phyloP scores from a whole-genome alignment of 2,113 vertebrate species.

The Nyctereutes procyonoides region DNA sequence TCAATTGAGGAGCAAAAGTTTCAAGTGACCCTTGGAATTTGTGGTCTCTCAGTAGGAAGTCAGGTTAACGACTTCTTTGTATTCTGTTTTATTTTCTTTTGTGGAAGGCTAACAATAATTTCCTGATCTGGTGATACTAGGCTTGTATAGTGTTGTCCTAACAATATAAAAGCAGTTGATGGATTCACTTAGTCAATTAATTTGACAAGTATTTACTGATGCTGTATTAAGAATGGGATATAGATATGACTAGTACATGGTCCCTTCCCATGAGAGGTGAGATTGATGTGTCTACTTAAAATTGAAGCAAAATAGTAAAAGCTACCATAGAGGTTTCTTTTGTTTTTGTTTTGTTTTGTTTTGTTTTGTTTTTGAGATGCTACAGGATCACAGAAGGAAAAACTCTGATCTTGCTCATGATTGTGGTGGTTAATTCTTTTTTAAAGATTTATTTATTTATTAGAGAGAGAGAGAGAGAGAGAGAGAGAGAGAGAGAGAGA shows the following conservation, averaged over 20 bases:
- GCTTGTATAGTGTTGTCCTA: not conserved
- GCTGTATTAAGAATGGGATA: not conserved
- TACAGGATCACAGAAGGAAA: not conserved
- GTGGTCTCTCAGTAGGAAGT: not conserved
- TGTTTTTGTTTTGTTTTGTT: no score
- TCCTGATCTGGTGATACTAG: not conserved
- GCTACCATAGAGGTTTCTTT: not conserved
- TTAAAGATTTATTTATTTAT: no score
- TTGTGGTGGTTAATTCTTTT: not conserved
- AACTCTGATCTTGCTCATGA: not conserved
- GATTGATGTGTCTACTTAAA: not conserved
- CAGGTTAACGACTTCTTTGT: slow-evolving; percentile 5
- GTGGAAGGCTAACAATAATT: not conserved
- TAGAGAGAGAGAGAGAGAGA: no score
- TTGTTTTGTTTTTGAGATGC: not conserved
- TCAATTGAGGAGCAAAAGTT: not conserved
- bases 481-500: no score
- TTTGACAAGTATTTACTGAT: not conserved
- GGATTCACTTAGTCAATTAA: slow-evolving; percentile 14
- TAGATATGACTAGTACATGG: not conserved
- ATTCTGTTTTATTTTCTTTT: not conserved
- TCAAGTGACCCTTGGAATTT: not conserved
- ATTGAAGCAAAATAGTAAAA: not conserved
- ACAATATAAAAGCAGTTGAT: not conserved
- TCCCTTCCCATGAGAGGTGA: not conserved